Evolutionary conservation across 35 echinoderm and acorn worm genomes (phyloP).

Genomic region (Apostichopus californicus): DNA sequence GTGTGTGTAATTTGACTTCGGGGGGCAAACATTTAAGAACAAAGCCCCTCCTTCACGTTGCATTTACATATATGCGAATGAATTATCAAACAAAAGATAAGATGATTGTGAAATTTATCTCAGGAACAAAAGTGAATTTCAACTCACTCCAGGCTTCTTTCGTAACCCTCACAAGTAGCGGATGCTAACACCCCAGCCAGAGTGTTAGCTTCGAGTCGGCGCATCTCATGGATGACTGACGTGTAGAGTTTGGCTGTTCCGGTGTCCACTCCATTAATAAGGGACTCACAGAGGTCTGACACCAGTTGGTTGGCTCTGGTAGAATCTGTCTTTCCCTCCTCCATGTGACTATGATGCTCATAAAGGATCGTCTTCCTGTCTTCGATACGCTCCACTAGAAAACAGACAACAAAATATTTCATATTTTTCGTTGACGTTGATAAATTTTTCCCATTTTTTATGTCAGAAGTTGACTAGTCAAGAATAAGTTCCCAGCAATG

Average conservation of each 20-base stretch:
- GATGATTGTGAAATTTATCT: background rate
- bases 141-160: conserved; percentile 15
- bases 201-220: conserved; percentile 32
- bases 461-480: too few relatives aligned
- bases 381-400: conserved; percentile 31
- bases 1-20: too few relatives aligned
- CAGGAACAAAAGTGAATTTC: background rate
- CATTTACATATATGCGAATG: too few relatives aligned
- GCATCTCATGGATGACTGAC: conserved; percentile 58
- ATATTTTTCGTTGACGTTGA: too few relatives aligned
- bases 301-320: conserved; percentile 28
- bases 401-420: background rate
- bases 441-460: too few relatives aligned
- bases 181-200: conserved; percentile 8
- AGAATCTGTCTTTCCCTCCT: conserved; percentile 17
- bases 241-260: conserved; percentile 64
- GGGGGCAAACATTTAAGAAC: too few relatives aligned
- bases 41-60: too few relatives aligned
- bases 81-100: background rate
- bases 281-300: conserved; percentile 18
- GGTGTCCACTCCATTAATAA: conserved; percentile 20
- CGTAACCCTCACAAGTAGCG: background rate
- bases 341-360: conserved; percentile 53
- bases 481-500: too few relatives aligned
- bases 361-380: conserved; percentile 64